Evolutionary conservation across 2,888 invertebrate species (phyloP).

Genomic region (Pristionchus mayeri): DNA sequence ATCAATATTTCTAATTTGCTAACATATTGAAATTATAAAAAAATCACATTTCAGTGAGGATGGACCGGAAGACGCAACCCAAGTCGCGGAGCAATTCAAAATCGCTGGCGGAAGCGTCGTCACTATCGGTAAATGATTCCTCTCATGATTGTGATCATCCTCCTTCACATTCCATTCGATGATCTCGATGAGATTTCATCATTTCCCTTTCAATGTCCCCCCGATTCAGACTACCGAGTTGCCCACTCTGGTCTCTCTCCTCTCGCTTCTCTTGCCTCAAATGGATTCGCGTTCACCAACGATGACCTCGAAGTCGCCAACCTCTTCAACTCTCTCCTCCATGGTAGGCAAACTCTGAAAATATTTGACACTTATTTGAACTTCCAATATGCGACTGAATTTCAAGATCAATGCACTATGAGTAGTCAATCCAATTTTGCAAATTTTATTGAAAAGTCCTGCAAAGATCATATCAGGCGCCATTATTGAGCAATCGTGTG

Average conservation of each 20-base stretch:
- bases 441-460: no score
- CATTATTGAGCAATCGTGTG: no score
- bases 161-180: no score
- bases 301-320: conserved; percentile 26
- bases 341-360: neutral
- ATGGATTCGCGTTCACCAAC: conserved; percentile 15
- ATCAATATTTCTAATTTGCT: neutral
- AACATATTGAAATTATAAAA: neutral
- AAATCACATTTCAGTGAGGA: neutral
- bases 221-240: neutral
- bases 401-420: no score
- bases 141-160: neutral
- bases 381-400: neutral
- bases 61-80: neutral
- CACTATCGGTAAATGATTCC: no score
- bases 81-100: neutral
- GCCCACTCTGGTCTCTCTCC: neutral
- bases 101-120: conserved; percentile 5
- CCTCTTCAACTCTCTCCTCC: neutral
- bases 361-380: neutral
- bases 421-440: no score
- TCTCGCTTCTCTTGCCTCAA: neutral
- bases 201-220: neutral
- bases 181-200: neutral
- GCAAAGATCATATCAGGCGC: no score